Conservation (phyloP, 2,113 vertebrate species). For the Tringa solitaria region DNA sequence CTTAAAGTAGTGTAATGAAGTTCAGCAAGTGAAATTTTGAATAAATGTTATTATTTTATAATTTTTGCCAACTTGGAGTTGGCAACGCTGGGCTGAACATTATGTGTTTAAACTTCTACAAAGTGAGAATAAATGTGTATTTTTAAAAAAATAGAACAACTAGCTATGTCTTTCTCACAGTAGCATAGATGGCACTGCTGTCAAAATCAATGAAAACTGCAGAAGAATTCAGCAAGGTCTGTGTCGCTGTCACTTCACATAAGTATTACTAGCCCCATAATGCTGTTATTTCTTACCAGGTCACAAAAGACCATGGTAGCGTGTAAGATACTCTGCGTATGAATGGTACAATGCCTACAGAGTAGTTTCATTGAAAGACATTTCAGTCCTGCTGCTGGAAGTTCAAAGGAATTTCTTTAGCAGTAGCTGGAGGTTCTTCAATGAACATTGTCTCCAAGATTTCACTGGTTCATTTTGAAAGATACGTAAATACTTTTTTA, state of each 20-base stretch:
- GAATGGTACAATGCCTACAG: background rate
- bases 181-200: background rate
- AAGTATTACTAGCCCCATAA: constrained; percentile 10
- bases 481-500: background rate
- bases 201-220: constrained; percentile 45
- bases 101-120: background rate
- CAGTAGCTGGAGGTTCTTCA: background rate
- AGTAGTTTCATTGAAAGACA: background rate
- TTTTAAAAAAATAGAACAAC: background rate
- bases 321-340: background rate
- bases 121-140: constrained; percentile 17
- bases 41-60: background rate
- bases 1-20: background rate
- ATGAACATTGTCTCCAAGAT: background rate
- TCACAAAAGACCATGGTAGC: background rate
- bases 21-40: background rate
- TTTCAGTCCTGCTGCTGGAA: background rate
- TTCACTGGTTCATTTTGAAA: background rate
- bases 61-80: background rate
- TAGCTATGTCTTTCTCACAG: background rate
- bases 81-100: background rate
- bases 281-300: constrained; percentile 10
- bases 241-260: constrained; percentile 32
- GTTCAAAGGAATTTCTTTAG: background rate
- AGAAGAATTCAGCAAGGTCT: constrained; percentile 5